Evolutionary conservation across 2,113 vertebrate species (phyloP).

Genomic region (Sminthopsis crassicaudata): DNA sequence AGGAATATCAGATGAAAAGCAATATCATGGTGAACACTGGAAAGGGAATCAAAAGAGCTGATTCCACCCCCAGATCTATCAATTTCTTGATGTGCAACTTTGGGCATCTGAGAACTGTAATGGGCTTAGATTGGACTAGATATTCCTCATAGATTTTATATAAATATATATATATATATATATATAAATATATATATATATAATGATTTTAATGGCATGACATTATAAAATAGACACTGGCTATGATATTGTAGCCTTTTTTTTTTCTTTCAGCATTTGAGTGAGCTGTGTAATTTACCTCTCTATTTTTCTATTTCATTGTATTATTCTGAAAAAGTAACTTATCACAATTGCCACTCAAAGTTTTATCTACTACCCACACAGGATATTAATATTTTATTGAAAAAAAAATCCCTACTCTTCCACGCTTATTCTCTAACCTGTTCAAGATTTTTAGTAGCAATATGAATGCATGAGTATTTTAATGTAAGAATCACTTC

Average conservation of each 20-base stretch:
- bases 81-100: neutral
- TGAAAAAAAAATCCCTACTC: conserved; percentile 22
- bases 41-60: neutral
- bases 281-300: neutral
- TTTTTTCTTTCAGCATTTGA: neutral
- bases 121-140: neutral
- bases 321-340: conserved; percentile 10
- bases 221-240: neutral
- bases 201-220: neutral
- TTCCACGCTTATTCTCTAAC: neutral
- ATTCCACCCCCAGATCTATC: neutral
- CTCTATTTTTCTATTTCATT: neutral
- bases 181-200: too few species aligned
- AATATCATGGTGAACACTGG: neutral
- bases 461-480: neutral
- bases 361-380: neutral
- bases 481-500: neutral
- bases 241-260: neutral
- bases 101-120: neutral
- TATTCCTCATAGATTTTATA: neutral
- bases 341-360: neutral
- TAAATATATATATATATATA: too few species aligned
- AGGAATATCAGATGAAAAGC: neutral
- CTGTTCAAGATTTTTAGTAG: neutral
- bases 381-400: neutral